phyloP scores from a whole-genome alignment of 2,797 vertebrate genomes.

The Enteromius radiatus region DNA sequence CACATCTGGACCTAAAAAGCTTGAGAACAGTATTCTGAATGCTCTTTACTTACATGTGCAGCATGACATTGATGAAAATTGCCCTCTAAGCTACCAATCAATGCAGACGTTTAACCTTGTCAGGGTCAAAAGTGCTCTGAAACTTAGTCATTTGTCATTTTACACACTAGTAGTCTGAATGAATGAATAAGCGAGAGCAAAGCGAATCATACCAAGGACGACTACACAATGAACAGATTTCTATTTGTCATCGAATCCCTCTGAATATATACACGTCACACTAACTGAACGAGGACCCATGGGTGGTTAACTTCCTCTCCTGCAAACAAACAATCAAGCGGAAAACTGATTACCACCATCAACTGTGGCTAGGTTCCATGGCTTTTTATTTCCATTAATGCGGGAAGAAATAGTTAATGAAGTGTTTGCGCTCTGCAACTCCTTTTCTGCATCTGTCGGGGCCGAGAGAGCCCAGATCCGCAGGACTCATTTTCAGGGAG shows the following conservation, averaged over 20 bases:
- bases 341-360: conserved; percentile 55
- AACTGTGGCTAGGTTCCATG: conserved; percentile 40
- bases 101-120: conserved; percentile 13
- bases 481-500: conserved; percentile 62
- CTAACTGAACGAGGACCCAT: conserved; percentile 13
- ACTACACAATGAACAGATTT: not conserved
- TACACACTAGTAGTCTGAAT: not conserved
- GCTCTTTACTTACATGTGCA: not conserved
- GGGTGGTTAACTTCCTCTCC: conserved; percentile 36
- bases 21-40: not conserved
- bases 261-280: not conserved
- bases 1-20: not conserved
- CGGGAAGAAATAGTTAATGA: conserved; percentile 58
- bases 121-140: conserved; percentile 23
- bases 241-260: conserved; percentile 23
- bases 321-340: conserved; percentile 53
- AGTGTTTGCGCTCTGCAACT: conserved; percentile 57
- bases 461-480: conserved; percentile 42
- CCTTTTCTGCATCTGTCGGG: conserved; percentile 48
- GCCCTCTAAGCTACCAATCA: conserved; percentile 20
- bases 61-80: conserved; percentile 36
- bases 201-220: not conserved
- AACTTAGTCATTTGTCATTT: conserved; percentile 30
- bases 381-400: conserved; percentile 60
- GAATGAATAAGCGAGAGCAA: not conserved